phyloP scores from a whole-genome alignment of 2,888 invertebrate species.

The Drosophila recens region DNA sequence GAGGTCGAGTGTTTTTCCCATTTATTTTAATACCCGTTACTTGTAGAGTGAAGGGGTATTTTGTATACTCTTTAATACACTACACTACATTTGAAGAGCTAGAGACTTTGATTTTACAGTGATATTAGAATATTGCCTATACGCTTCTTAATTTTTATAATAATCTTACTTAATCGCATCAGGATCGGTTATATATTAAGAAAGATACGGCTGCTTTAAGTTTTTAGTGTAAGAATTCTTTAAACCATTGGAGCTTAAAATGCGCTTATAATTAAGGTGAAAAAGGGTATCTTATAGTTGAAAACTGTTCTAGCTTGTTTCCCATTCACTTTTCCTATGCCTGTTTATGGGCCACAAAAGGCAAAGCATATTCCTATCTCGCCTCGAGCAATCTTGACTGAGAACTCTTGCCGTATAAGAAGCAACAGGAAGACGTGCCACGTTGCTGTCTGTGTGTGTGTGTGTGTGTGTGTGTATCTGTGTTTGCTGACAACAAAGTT shows the following conservation, averaged over 20 bases:
- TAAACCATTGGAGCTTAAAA: too few relatives aligned
- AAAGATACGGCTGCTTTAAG: too few relatives aligned
- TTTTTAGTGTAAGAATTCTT: too few relatives aligned
- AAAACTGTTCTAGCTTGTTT: not conserved
- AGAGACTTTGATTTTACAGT: too few relatives aligned
- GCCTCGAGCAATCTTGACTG: conserved; percentile 34
- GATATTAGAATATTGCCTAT: too few relatives aligned
- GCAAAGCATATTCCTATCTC: conserved; percentile 36
- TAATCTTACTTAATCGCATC: too few relatives aligned
- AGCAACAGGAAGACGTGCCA: conserved; percentile 58
- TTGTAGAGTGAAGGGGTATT: not conserved
- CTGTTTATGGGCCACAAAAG: conserved; percentile 27
- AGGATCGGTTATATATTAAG: too few relatives aligned
- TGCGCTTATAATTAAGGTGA: not conserved
- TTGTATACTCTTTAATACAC: too few relatives aligned
- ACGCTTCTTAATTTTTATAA: too few relatives aligned
- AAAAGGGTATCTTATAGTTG: not conserved
- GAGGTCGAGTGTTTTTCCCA: conserved; percentile 11
- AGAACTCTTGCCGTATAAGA: conserved; percentile 32
- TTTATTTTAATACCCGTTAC: not conserved
- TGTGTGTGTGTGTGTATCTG: conserved; percentile 11
- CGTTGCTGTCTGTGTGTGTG: conserved; percentile 2
- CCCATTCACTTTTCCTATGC: not conserved
- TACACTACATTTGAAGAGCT: too few relatives aligned
- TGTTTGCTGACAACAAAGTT: conserved; percentile 13